Evolutionary conservation across 2,797 vertebrate genomes (phyloP).

Genomic region (Numenius phaeopus): DNA sequence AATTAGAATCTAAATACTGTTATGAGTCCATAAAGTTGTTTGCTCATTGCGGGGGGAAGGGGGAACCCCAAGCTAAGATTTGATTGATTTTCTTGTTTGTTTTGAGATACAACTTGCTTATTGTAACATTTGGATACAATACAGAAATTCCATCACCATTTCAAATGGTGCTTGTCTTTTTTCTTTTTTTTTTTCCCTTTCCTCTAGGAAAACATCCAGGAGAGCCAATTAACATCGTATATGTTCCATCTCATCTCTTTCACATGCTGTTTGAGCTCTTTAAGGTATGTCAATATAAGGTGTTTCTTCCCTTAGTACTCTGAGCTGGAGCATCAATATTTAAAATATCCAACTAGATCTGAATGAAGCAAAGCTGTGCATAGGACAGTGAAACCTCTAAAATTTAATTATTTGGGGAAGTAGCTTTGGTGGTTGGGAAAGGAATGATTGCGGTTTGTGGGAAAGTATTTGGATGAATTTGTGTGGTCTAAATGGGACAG

Average conservation of each 20-base stretch:
- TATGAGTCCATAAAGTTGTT: not conserved
- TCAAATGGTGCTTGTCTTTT: not conserved
- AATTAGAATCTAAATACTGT: not conserved
- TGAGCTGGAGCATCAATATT: not conserved
- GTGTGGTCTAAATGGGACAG: not conserved
- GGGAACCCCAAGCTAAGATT: not conserved
- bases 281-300: constrained; percentile 84
- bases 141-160: not conserved
- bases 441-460: not conserved
- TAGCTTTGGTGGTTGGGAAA: not conserved
- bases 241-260: constrained; percentile 97
- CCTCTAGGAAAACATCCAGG: constrained; percentile 85
- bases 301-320: not conserved
- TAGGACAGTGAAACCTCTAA: not conserved
- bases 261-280: constrained; percentile 99
- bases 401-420: not conserved
- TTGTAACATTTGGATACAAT: not conserved
- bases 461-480: not conserved
- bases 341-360: not conserved
- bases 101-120: not conserved
- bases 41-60: fast-evolving
- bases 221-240: constrained; percentile 91
- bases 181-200: not conserved
- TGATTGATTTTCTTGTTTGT: not conserved
- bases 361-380: not conserved